Percentiles rank a stretch among this genome's conserved stretches.
These are phyloP conservation scores for Drosophila orosa DNA, from an alignment of 1,140 invertebrate genomes.

Conservation along the genomic window DNA sequence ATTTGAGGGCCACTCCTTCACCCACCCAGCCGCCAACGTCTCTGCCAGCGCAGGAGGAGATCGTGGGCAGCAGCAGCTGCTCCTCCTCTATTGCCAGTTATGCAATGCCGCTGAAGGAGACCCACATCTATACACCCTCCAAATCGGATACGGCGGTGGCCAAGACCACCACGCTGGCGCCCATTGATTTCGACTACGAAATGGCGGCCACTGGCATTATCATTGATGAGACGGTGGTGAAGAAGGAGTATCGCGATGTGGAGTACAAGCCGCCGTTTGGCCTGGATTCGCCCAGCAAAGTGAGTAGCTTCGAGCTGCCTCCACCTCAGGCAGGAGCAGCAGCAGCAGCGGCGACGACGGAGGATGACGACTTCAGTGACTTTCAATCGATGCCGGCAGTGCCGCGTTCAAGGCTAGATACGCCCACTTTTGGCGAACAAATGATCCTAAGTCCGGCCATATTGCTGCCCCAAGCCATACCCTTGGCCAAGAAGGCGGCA, in stretches of 20 bases:
- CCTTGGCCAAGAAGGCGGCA: constrained; percentile 64
- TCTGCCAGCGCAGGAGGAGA: constrained; percentile 40
- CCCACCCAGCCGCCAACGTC: constrained; percentile 2
- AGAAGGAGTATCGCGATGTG: constrained; percentile 84
- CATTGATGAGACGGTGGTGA: constrained; percentile 82
- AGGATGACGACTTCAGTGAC: constrained; percentile 80
- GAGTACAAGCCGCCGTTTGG: constrained; percentile 76
- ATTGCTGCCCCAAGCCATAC: constrained; percentile 75
- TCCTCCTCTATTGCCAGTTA: constrained; percentile 43
- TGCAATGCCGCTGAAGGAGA: constrained; percentile 79
- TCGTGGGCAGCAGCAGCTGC: constrained; percentile 17
- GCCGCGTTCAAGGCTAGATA: constrained; percentile 38
- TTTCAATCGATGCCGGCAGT: constrained; percentile 77
- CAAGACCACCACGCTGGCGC: constrained; percentile 69
- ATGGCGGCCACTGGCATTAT: constrained; percentile 82
- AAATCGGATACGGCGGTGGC: constrained; percentile 73
- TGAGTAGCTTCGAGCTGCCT: constrained; percentile 46
- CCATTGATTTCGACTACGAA: constrained; percentile 83
- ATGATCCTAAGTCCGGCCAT: constrained; percentile 83
- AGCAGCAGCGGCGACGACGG: neutral
- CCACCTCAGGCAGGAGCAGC: constrained; percentile 1
- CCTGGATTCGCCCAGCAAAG: constrained; percentile 59
- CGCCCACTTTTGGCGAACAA: constrained; percentile 70
- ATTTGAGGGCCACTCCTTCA: constrained; percentile 52
- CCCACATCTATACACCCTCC: constrained; percentile 83